Conservation (phyloP, 2,888 invertebrate genomes). For the Osedax frankpressi region DNA sequence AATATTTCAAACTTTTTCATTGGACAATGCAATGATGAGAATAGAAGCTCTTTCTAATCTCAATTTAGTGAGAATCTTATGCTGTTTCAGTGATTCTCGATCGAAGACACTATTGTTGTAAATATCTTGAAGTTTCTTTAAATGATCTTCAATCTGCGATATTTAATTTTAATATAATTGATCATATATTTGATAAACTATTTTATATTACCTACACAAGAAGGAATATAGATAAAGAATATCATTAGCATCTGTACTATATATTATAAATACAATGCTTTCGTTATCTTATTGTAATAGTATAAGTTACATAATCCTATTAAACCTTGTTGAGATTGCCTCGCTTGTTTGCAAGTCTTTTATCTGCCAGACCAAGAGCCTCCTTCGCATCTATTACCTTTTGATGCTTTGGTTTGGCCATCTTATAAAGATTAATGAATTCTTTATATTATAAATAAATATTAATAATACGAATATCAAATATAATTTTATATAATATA, state of each 20-base stretch:
- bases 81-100: conserved; percentile 40
- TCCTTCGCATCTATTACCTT: conserved; percentile 43
- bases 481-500: too few relatives aligned
- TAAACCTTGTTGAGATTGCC: conserved; percentile 38
- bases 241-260: too few relatives aligned
- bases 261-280: too few relatives aligned
- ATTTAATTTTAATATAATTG: too few relatives aligned
- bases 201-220: too few relatives aligned
- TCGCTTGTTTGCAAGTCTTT: conserved; percentile 41
- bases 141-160: conserved; percentile 38
- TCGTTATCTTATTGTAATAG: too few relatives aligned
- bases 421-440: too few relatives aligned
- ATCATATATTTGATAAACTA: too few relatives aligned
- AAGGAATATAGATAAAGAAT: too few relatives aligned
- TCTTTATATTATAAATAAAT: too few relatives aligned
- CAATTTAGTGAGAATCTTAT: conserved; percentile 36
- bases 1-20: conserved; percentile 42
- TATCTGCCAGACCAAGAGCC: conserved; percentile 40
- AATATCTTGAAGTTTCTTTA: conserved; percentile 30
- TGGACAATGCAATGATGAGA: conserved; percentile 41
- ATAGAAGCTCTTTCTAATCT: conserved; percentile 40
- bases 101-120: conserved; percentile 38
- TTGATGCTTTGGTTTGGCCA: conserved; percentile 45
- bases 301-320: too few relatives aligned
- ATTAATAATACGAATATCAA: too few relatives aligned